A percentile compares a stretch with the other conserved stretches of the same genome.
Conservation (phyloP, 2,888 invertebrate species). For the Drosophila fulvimacula region DNA sequence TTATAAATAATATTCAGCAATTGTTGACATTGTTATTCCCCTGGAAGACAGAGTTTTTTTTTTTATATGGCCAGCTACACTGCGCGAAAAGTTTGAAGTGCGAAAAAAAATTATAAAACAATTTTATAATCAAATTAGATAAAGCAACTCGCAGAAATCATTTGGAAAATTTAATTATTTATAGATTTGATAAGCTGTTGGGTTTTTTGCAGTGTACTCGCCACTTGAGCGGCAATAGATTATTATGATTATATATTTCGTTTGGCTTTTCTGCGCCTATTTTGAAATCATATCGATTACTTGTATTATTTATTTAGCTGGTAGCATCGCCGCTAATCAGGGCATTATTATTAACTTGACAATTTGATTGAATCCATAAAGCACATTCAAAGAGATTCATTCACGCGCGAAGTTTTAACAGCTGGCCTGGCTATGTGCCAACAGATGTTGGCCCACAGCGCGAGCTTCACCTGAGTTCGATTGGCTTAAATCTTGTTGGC, state of each 20-base stretch:
- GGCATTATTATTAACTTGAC: slow-evolving; percentile 37
- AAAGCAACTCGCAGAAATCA: too few species aligned
- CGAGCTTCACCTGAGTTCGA: neutral
- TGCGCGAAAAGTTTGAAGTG: neutral
- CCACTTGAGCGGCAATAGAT: slow-evolving; percentile 32
- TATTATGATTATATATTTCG: slow-evolving; percentile 2
- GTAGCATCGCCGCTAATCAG: slow-evolving; percentile 73
- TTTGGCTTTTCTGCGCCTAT: slow-evolving; percentile 29
- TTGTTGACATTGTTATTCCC: slow-evolving; percentile 33
- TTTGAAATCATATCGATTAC: slow-evolving; percentile 49
- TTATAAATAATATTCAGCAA: slow-evolving; percentile 47
- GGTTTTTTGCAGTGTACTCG: slow-evolving; percentile 26
- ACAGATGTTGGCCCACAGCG: slow-evolving; percentile 19
- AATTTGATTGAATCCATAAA: slow-evolving; percentile 53
- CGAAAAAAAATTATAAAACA: neutral
- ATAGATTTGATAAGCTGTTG: neutral
- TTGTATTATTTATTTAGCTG: slow-evolving; percentile 63
- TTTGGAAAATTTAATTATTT: neutral
- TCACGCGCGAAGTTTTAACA: slow-evolving; percentile 25
- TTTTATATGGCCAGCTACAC: slow-evolving; percentile 17
- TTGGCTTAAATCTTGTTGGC: slow-evolving; percentile 40
- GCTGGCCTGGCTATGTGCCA: neutral
- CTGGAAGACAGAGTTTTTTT: slow-evolving; percentile 19
- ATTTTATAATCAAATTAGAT: neutral
- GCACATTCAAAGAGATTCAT: slow-evolving; percentile 53